These are phyloP conservation scores for Melanchra persicariae DNA, from an alignment of 2,888 invertebrate genomes.

Conservation along the genomic window DNA sequence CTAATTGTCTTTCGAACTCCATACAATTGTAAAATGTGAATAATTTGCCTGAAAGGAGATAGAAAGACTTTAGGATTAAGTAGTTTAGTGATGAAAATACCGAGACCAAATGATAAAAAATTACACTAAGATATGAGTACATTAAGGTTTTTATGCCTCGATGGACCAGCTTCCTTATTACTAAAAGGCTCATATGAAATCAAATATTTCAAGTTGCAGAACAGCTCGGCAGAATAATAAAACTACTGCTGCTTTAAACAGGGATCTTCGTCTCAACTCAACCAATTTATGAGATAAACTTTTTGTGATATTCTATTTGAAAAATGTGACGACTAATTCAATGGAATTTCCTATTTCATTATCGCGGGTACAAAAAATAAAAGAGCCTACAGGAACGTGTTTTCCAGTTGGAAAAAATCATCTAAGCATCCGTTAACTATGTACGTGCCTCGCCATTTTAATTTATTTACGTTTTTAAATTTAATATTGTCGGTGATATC, in stretches of 20 bases:
- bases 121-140: background rate
- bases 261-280: background rate
- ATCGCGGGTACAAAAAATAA: conserved; percentile 14
- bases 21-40: background rate
- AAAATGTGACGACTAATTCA: conserved; percentile 35
- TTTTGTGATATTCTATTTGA: conserved; percentile 21
- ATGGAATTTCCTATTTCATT: conserved; percentile 37
- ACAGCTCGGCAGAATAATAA: background rate
- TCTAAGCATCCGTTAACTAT: conserved; percentile 16
- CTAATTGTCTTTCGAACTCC: no score
- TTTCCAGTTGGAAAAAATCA: conserved; percentile 15
- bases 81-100: background rate
- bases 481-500: conserved; percentile 10
- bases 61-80: background rate
- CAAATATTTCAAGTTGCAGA: background rate
- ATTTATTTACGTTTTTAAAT: conserved; percentile 36
- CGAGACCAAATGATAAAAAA: no score
- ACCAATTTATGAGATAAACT: conserved; percentile 8
- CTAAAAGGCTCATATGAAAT: background rate
- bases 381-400: conserved; percentile 7
- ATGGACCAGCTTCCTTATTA: background rate
- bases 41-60: background rate
- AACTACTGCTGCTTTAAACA: background rate
- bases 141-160: background rate
- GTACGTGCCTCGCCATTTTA: conserved; percentile 18